Evolutionary conservation across 2,797 vertebrate genomes (phyloP), one percentile per base, ranked within the genome.

Genomic region (Harpagifer antarcticus): DNA sequence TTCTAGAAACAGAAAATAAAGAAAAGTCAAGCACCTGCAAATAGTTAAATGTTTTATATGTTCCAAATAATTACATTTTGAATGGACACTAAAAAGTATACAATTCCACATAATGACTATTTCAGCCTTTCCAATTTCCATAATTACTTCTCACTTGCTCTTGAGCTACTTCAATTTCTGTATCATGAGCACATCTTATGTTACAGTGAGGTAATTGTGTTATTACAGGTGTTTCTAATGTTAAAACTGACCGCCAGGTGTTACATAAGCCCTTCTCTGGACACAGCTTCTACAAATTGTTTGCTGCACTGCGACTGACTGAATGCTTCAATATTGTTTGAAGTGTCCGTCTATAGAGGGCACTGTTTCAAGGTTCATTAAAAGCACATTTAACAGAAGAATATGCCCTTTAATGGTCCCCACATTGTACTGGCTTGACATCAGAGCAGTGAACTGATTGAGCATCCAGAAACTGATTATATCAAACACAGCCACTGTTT

Each of bases 331-430:
- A 52, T 31, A 57, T 45, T 78, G 69, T 1, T 62, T 62, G 8
- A 31, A 20, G 3, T 50, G 33, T 66, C 33, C 66, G 63, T 82
- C 92, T 75, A 84, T 66, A 88, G 93, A 89, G 92, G 91, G 89
- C 92, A 86, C 83, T 89, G 86, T 90, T 91, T 91, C 78, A 76
- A 83, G 42, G 74, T 58, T 67, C 37, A 74, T 37, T 37, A 37
- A 50, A 52, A 54, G 20, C 66, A 57, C 48, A 63, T 45, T 68
- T 52, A 76, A 74, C 31, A 55, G 47, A 71, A 68, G n/a, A 53
- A 62, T 20, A 55, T 37, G 44, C 5, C 42, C 47, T 56, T 7
- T 74, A 68, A 74, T 69, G 50, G 53, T 44, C 68, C 63, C 43
- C 53, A 72, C 64, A 54, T 69, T 75, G 66, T 52, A 20, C 68